A percentile compares a stretch with the other conserved stretches of the same genome.
These are phyloP conservation scores for Temnothorax unifasciatus DNA, from an alignment of 2,888 invertebrate species.

Conservation along the genomic window DNA sequence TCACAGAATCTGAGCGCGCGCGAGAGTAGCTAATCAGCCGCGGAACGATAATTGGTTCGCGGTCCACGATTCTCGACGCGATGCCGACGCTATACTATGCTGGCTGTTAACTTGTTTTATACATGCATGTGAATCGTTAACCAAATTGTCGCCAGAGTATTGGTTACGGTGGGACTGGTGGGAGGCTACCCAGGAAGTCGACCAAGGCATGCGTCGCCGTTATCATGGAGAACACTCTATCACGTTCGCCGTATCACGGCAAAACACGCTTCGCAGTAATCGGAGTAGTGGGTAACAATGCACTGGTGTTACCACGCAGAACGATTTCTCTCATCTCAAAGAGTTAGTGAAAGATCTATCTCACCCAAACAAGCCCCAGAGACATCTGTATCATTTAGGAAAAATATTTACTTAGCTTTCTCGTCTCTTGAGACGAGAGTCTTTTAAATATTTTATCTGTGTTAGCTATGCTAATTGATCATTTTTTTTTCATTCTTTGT, in stretches of 20 bases:
- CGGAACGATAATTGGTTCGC: slow-evolving; percentile 68
- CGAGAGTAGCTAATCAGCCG: slow-evolving; percentile 66
- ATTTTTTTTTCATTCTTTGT: neutral
- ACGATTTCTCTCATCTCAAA: neutral
- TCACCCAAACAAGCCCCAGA: neutral
- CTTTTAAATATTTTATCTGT: neutral
- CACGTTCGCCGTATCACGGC: slow-evolving; percentile 69
- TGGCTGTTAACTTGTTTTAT: slow-evolving; percentile 2
- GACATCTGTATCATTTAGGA: neutral
- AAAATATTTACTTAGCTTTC: neutral
- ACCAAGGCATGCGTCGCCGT: slow-evolving; percentile 67
- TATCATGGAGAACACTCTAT: slow-evolving; percentile 78
- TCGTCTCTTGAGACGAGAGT: neutral
- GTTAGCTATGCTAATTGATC: neutral
- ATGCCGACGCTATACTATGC: neutral
- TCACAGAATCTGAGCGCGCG: slow-evolving; percentile 63
- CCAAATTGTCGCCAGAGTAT: slow-evolving; percentile 54
- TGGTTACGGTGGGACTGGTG: neutral
- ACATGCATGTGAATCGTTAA: slow-evolving; percentile 2
- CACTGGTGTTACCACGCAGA: slow-evolving; percentile 74
- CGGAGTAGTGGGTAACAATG: slow-evolving; percentile 69
- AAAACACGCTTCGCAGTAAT: slow-evolving; percentile 74
- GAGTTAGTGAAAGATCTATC: neutral
- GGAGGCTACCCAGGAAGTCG: slow-evolving; percentile 77
- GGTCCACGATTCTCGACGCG: neutral